Evolutionary conservation across 1,140 invertebrate genomes (phyloP), one percentile per base, ranked within the genome.

Genomic region (Aphaenogaster floridana): DNA sequence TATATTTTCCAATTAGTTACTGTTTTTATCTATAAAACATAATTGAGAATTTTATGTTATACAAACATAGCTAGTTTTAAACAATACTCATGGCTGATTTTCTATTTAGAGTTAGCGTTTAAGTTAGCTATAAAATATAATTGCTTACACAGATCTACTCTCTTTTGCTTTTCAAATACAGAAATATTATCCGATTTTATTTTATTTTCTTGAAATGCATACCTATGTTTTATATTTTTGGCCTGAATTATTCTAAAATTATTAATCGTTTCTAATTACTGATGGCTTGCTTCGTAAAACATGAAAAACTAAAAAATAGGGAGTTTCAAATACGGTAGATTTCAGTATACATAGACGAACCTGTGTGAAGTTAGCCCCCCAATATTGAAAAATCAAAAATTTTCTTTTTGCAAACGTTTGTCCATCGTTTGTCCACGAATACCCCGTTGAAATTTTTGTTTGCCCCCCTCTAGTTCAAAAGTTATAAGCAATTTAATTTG

Each of bases 1-100:
- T 79, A 64, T 61, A 36, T 52, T 72, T 72, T 72, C 48, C 9
- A n/a, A 42, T 42, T 42, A 42, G 3, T 39, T 77, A 61, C 6
- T 59, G 52, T 59, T 5, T 59, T 61, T 61, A 61, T 61, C 3
- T 36, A 15, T 2, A 50, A 54, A 57, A 39, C 34, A 7, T 8
- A 52, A 2, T 34, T 2, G 1, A 77, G 61, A 77, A 6, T 45
- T 34, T 61, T 13, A 45, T 13, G 13, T 21, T 48, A 34, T 17
- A 34, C 3, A 34, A 71, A 71, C 2, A 17, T 71, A 21, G 11
- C 45, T 50, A 52, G 6, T 50, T 71, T 52, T n/a, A n/a, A 63
- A 66, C 9, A 39, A 7, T 9, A 66, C 50, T 1, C 17, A 39
- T 15, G 2, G n/a, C 9, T n/a, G 5, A 13, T 71, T 13, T 5